Evolutionary conservation across 2,797 vertebrate species (phyloP), one percentile per base, ranked within the genome.

Genomic region (Betta splendens): DNA sequence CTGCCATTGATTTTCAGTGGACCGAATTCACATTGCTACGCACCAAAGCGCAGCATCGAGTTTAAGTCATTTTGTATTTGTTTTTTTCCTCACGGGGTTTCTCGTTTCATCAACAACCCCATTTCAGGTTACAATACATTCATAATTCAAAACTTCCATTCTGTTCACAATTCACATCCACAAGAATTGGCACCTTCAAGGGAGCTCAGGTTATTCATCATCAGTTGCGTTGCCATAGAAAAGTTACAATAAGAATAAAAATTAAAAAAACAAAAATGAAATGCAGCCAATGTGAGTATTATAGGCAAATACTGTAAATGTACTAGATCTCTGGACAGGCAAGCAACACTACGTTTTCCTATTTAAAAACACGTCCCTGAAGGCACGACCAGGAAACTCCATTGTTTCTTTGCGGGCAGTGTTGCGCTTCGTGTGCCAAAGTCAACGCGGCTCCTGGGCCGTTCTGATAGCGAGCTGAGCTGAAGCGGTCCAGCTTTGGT

Each of bases 361-460:
- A 36, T 69, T 77, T 44, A 40, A 78, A 82, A 81, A 80, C 64
- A 74, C 59, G 75, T 90, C 77, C 75, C 79, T 79, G 81, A 92
- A 91, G 89, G 87, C 88, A 90, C 88, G 47, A 82, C 81, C 83
- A 85, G 87, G 77, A 88, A 80, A 72, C 61, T 64, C 83, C 70
- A 79, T 78, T 73, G 79, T 85, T 85, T 85, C 72, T 79, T 62
- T 76, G 65, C 74, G 79, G 84, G 80, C 85, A 89, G 87, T 87
- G 83, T 78, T 87, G 76, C 87, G 83, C 79, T 89, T 80, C 56
- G 57, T 83, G 84, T 84, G 81, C 81, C 86, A 85, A 89, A 89
- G 75, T 80, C 85, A 75, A 85, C 78, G 86, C 85, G 87, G 85
- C 85, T 83, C 82, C 84, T 79, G 72, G 67, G 69, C 80, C 57